Evolutionary conservation across 2,113 vertebrate species (phyloP).

Genomic region (Polyodon spathula): DNA sequence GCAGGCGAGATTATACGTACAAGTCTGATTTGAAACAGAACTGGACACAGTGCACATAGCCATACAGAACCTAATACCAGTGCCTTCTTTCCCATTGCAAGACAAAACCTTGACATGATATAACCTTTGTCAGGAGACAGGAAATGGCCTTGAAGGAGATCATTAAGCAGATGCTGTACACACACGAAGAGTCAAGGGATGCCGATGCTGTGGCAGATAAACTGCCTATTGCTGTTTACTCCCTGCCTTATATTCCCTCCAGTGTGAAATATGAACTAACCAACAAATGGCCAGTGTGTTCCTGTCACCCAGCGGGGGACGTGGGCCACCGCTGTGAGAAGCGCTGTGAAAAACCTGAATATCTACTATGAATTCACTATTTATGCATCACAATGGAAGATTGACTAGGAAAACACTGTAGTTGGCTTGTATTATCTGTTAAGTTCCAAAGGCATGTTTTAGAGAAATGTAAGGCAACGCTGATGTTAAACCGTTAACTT

Average conservation of each 20-base stretch:
- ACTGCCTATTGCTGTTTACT: conserved; percentile 55
- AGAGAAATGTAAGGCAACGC: too few relatives aligned
- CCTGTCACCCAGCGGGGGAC: conserved; percentile 37
- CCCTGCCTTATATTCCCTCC: conserved; percentile 56
- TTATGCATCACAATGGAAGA: conserved; percentile 26
- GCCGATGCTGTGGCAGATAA: conserved; percentile 49
- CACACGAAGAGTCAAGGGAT: conserved; percentile 60
- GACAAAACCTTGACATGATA: neutral
- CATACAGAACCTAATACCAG: conserved; percentile 1
- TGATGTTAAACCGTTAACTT: too few relatives aligned
- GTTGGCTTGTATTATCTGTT: neutral
- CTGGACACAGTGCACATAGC: neutral
- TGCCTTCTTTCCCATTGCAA: neutral
- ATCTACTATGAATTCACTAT: conserved; percentile 46
- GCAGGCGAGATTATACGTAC: neutral
- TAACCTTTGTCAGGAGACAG: conserved; percentile 49
- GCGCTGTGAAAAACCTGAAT: conserved; percentile 33
- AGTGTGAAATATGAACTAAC: conserved; percentile 61
- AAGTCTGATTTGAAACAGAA: conserved; percentile 5
- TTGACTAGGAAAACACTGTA: conserved; percentile 18
- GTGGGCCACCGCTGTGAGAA: conserved; percentile 46
- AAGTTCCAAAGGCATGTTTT: too few relatives aligned
- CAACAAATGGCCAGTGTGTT: conserved; percentile 52
- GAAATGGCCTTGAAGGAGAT: conserved; percentile 62
- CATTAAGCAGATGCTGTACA: conserved; percentile 76